Base-by-base conservation (phyloP, 2,113 vertebrate genomes). In the Atrichornis clamosus region DNA sequence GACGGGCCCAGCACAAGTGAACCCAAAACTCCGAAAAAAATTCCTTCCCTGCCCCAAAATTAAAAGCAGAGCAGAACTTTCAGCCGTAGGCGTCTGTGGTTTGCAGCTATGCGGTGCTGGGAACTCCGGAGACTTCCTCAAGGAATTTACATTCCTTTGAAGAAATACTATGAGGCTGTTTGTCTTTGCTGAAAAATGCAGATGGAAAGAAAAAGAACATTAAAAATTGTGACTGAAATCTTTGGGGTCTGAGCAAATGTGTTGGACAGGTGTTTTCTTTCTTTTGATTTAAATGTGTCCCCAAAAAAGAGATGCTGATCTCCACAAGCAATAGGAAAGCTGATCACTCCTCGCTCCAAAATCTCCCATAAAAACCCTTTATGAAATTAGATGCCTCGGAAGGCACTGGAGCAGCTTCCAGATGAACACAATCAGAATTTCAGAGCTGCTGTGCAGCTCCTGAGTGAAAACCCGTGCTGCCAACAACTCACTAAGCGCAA, bases 81-180 rank as follows among this genome's bases (percentile, higher is more conserved):
- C 67, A 87, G 94, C 92, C 75, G 67, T 88, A 95, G 97, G 96
- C 69, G 76, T 97, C 97, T 97, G 97, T 91, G 97, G 97, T 96
- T 96, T 95, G 91, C 93, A 96, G 95, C 89, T 97, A 86, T 89
- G 97, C 14, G 2, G 96, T 88, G 90, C 89, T 89, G 96, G 96
- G 97, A 97, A 94, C 96, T 96, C 94, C 84, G 84, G 94, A 95
- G 89, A 72, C 95, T 97, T 92, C 95, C 97, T 92, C 87, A 92
- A 97, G 97, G 96, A 96, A 97, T 95, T 96, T 93, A 95, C 94
- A 92, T 91, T 96, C 95, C 94, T 97, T 97, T 96, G 96, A 97
- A 98, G 97, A 96, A 95, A 90, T 93, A 89, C 94, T 95, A 96
- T 97, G 93, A 94, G 89, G 94, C 93, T 97, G 92, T 84, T 89